phyloP scores from a whole-genome alignment of 1,140 invertebrate genomes.

The Papilio dardanus region DNA sequence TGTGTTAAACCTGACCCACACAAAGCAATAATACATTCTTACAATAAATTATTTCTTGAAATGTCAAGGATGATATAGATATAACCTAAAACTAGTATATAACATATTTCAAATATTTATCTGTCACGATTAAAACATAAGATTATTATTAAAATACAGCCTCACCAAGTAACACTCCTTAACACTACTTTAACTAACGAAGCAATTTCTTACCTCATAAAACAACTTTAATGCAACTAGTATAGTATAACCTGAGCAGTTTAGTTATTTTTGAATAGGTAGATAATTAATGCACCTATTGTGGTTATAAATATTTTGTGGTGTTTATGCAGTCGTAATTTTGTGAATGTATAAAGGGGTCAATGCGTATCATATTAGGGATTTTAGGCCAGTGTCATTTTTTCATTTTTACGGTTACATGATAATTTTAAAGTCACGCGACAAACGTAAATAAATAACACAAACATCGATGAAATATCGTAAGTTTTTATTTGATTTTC shows the following conservation, averaged over 20 bases:
- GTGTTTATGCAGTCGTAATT: background rate
- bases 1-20: background rate
- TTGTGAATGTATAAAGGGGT: background rate
- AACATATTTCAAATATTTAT: background rate
- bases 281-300: no score
- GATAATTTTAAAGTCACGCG: background rate
- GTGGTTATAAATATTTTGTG: background rate
- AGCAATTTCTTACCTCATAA: no score
- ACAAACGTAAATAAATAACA: slow-evolving; percentile 1
- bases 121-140: background rate
- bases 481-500: background rate
- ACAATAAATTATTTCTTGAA: slow-evolving; percentile 1
- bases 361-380: background rate
- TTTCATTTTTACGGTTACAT: background rate
- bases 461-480: slow-evolving; percentile 18
- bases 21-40: background rate
- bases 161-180: no score
- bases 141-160: background rate
- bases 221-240: no score
- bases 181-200: no score
- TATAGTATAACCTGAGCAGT: no score
- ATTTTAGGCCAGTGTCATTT: slow-evolving; percentile 1
- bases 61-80: slow-evolving; percentile 23
- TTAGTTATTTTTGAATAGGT: no score
- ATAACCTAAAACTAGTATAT: background rate